Evolutionary conservation across 2,888 invertebrate genomes (phyloP), one percentile per base, ranked within the genome.

Genomic region (Caenorhabditis becei): DNA sequence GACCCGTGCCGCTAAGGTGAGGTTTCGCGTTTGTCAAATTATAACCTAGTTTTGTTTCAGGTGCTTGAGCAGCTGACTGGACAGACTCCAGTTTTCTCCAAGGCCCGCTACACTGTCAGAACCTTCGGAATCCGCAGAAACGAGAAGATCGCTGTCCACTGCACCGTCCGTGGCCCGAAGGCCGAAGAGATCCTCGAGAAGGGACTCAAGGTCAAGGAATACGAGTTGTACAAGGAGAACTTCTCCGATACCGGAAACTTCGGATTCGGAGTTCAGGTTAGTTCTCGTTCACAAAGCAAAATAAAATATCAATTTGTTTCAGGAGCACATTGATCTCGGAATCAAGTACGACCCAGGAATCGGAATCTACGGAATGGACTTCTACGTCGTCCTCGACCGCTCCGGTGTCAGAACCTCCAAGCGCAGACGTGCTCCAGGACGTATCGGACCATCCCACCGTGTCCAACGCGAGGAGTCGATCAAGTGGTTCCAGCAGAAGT

Each of bases 401-500:
- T 96, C 97, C 92, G 98, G 96, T 89, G 97, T 96, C 94, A 97
- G 97, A 92, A 96, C 98, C 87, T 95, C 96, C 24, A 96, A 98
- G 93, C 94, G 97, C 92, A 94, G 97, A 92, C 94, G 95, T 91
- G 96, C 96, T 93, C 95, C 95, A 88, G 96, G 96, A 84, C 95
- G 94, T 91, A 96, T 99, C 92, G 99, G 99, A 79, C 95, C 95
- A 93, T 94, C 94, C 82, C 99, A 99, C 92, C 94, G 95, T 91
- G 94, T 99, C 88, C 95, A 94, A 77, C 97, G 97, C 93, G 99
- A 99, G 92, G 98, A 99, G 92, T 96, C 97, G 88, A 97, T 99
- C 96, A 99, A 99, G 93, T 99, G 99, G 98, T 99, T 99, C 95
- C 99, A 99, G 93, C 96, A 97, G 94, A 99, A 98, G 94, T 97